These are phyloP conservation scores for Heliconius erato DNA, from an alignment of 2,888 invertebrate species.

Conservation along the genomic window DNA sequence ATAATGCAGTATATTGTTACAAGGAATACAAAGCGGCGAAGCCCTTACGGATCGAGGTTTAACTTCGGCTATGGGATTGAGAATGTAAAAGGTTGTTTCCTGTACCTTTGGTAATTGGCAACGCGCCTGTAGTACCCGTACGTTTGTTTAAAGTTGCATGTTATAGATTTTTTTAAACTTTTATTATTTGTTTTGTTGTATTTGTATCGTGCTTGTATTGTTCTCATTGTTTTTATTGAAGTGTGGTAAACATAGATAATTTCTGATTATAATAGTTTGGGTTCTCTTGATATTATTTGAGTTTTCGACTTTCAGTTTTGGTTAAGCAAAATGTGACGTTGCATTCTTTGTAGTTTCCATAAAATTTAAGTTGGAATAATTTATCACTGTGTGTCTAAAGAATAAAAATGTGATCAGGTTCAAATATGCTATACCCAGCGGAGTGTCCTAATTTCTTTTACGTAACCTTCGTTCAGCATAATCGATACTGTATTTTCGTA, in stretches of 20 bases:
- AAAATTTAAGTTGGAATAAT: no score
- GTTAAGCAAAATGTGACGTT: not conserved
- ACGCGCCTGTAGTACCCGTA: not conserved
- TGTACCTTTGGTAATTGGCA: conserved; percentile 28
- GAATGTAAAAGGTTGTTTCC: conserved; percentile 35
- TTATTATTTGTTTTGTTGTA: not conserved
- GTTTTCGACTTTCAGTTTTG: not conserved
- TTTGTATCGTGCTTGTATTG: not conserved
- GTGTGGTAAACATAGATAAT: not conserved
- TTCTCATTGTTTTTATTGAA: not conserved
- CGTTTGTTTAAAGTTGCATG: conserved; percentile 8
- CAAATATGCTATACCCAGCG: no score
- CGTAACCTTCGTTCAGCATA: no score
- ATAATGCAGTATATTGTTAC: conserved; percentile 81
- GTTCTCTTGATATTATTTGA: not conserved
- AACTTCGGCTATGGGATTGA: conserved; percentile 45
- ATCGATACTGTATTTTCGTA: no score
- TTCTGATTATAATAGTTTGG: not conserved
- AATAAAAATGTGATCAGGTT: no score
- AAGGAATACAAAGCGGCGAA: conserved; percentile 76
- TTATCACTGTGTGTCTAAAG: no score
- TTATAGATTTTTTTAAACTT: not conserved
- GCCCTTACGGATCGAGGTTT: conserved; percentile 47
- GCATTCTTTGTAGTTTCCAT: not conserved
- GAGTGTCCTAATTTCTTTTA: no score